Evolutionary conservation across 2,797 vertebrate genomes (phyloP).

Genomic region (Ataeniobius toweri): DNA sequence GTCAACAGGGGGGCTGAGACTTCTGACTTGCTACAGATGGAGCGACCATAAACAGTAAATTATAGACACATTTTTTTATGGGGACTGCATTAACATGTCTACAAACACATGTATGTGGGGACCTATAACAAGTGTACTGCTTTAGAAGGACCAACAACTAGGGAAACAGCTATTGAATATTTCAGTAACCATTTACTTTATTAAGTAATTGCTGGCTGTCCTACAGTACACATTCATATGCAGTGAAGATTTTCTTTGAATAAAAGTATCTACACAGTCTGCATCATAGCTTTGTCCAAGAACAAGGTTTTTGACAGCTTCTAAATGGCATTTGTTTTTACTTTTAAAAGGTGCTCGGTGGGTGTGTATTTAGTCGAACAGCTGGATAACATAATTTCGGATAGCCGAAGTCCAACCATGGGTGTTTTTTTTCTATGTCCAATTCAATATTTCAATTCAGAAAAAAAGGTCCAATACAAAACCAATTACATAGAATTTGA

Average conservation of each 20-base stretch:
- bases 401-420: not conserved
- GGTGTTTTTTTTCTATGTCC: not conserved
- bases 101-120: constrained; percentile 20
- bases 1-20: constrained; percentile 28
- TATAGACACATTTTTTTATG: constrained; percentile 29
- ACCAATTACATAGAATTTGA: not conserved
- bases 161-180: not conserved
- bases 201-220: not conserved
- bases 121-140: constrained; percentile 7
- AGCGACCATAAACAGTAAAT: constrained; percentile 38
- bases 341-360: not conserved
- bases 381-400: not conserved
- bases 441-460: not conserved
- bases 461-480: not conserved
- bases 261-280: not conserved
- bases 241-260: not conserved
- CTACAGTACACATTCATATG: not conserved
- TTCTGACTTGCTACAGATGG: constrained; percentile 38
- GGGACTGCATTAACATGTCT: constrained; percentile 1
- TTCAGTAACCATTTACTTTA: not conserved
- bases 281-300: too few relatives aligned
- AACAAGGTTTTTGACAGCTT: too few relatives aligned
- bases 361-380: not conserved
- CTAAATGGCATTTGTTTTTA: not conserved
- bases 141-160: not conserved